Evolutionary conservation across 2,797 vertebrate species (phyloP).

Genomic region (Picus viridis): DNA sequence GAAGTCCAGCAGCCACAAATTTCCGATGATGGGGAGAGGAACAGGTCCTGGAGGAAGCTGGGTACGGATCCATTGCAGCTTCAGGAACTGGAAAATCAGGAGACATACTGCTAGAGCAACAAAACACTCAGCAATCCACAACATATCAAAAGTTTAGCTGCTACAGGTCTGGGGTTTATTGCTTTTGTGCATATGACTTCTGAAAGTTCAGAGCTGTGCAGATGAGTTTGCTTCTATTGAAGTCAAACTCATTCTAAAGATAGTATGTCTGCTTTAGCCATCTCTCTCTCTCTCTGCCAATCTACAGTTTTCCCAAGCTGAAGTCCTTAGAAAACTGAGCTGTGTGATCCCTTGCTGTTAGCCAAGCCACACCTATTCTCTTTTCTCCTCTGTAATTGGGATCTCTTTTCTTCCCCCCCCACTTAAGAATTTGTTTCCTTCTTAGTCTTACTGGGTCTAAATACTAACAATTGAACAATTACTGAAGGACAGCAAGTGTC

Average conservation of each 20-base stretch:
- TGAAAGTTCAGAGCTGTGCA: background rate
- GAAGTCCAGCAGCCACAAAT: slow-evolving; percentile 74
- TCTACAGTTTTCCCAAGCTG: background rate
- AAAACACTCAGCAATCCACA: background rate
- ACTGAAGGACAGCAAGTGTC: background rate
- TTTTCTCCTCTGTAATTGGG: background rate
- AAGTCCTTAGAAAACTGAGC: slow-evolving; percentile 1
- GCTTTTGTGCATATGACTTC: background rate
- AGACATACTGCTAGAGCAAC: background rate
- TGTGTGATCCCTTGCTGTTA: background rate
- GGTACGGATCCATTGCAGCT: slow-evolving; percentile 28
- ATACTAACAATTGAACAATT: background rate
- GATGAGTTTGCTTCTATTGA: background rate
- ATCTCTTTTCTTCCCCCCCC: background rate
- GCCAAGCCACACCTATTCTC: slow-evolving; percentile 47
- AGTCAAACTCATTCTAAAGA: background rate
- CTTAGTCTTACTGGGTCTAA: background rate
- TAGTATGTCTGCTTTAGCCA: background rate
- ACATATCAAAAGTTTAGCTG: slow-evolving; percentile 1
- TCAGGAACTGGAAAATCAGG: slow-evolving; percentile 47
- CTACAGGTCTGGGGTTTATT: background rate
- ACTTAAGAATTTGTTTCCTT: background rate
- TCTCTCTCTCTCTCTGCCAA: background rate
- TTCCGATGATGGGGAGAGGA: slow-evolving; percentile 69
- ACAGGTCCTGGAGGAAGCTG: slow-evolving; percentile 68